Base-by-base conservation (phyloP, 2,888 invertebrate species). In the Furcula furcula region DNA sequence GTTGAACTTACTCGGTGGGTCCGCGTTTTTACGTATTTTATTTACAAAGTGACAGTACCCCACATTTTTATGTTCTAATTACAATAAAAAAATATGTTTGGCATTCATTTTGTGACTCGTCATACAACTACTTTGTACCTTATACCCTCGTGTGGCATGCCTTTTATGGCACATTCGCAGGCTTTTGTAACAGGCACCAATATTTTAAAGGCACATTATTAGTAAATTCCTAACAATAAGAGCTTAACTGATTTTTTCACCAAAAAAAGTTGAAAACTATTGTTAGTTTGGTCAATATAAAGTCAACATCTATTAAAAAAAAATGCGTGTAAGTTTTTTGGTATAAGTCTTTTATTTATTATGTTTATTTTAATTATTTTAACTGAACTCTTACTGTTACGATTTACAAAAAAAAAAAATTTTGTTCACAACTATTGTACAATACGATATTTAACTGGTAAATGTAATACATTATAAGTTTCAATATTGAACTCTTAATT, bases 51-150 rank as follows among this genome's bases (percentile, higher is more conserved):
- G 70, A 71, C 65, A 67, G 73, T 72, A 65, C 66, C 65, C 65
- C 63, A 65, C 62, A 50, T 15, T n/a, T 3, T 57, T 71, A 70
- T 54, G 63, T 57, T 65, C 67, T 72, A 68, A 78, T 59, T 63
- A 67, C 54, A 65, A 63, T 78, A 73, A 66, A 69, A 69, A 67
- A 71, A 59, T 76, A 72, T 74, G 86, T 87, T 87, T 87, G 87
- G 86, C 83, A 86, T 88, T 72, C 79, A 71, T 76, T 85, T 87
- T 88, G 87, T 88, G 87, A 87, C 87, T 85, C 71, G 64, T 65
- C 73, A 76, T 78, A 76, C 68, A 70, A 66, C 76, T 80, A 81
- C 68, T 76, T 81, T 82, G 81, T 81, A 82, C 83, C 77, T 74
- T 50, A 68, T 56, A 58, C 46, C 61, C 48, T 53, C 53, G 38